A percentile compares a stretch with the other conserved stretches of the same genome.
phyloP scores from a whole-genome alignment of 2,888 invertebrate species.

The Dyspetes luteomarginatus region DNA sequence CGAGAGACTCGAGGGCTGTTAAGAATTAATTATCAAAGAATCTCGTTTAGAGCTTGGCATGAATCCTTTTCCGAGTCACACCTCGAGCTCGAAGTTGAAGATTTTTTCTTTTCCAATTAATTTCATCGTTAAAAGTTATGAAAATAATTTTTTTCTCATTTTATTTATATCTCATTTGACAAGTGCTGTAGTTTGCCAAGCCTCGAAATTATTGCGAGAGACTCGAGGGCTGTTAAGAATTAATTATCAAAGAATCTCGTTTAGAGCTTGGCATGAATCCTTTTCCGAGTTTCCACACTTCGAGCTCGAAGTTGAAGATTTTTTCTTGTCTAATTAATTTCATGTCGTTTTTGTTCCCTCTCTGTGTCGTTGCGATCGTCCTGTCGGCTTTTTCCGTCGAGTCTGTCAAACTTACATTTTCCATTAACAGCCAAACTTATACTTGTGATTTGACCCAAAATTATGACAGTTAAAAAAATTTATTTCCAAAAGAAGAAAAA shows the following conservation, averaged over 20 bases:
- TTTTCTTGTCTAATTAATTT: conserved; percentile 13
- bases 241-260: conserved; percentile 14
- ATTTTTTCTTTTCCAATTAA: conserved; percentile 20
- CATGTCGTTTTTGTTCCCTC: not conserved
- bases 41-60: conserved; percentile 55
- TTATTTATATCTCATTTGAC: too few species aligned
- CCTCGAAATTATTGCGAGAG: not conserved
- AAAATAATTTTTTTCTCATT: too few species aligned
- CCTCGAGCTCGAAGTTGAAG: conserved; percentile 26
- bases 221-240: not conserved
- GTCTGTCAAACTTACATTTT: conserved; percentile 36
- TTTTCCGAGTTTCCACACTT: conserved; percentile 53
- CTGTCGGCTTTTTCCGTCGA: conserved; percentile 33
- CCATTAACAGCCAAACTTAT: conserved; percentile 17
- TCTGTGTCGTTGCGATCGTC: conserved; percentile 33
- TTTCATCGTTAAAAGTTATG: too few species aligned
- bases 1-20: not conserved
- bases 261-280: conserved; percentile 62
- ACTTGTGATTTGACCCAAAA: too few species aligned
- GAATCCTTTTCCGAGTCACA: conserved; percentile 60
- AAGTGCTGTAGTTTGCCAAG: too few species aligned
- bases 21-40: not conserved
- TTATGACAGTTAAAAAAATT: too few species aligned
- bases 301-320: conserved; percentile 23
- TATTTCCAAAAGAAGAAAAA: not conserved